Conservation (phyloP, 2,888 invertebrate species). For the Phyllotreta striolata region DNA sequence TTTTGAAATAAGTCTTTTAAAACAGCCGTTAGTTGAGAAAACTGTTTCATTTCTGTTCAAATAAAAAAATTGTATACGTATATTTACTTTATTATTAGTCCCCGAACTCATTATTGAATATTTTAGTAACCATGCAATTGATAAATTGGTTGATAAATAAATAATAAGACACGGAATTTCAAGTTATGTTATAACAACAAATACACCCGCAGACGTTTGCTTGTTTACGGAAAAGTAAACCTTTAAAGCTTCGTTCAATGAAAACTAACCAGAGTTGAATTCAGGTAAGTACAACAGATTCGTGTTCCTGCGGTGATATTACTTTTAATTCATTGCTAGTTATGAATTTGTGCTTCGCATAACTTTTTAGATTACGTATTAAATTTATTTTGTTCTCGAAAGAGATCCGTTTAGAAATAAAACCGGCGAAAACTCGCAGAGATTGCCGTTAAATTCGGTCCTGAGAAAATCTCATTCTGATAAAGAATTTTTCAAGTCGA, state of each 20-base stretch:
- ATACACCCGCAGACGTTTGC: conserved; percentile 39
- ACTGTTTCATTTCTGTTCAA: too few species aligned
- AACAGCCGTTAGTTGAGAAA: too few species aligned
- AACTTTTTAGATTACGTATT: too few species aligned
- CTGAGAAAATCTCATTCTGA: conserved; percentile 24
- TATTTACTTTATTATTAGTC: too few species aligned
- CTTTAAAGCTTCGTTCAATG: conserved; percentile 40
- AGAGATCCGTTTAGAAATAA: neutral
- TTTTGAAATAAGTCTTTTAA: too few species aligned
- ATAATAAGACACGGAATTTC: too few species aligned
- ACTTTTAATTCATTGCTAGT: neutral
- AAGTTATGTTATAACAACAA: too few species aligned
- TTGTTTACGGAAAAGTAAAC: conserved; percentile 50
- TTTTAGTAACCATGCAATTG: too few species aligned
- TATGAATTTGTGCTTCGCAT: neutral
- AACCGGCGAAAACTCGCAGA: neutral
- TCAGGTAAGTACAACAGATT: conserved; percentile 10
- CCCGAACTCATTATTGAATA: too few species aligned
- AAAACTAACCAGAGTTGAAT: conserved; percentile 24
- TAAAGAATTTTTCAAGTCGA: conserved; percentile 20
- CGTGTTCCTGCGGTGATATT: neutral
- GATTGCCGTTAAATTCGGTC: neutral
- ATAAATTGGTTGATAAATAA: too few species aligned
- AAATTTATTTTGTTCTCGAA: too few species aligned
- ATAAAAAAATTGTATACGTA: too few species aligned